These are phyloP conservation scores for Coecobrya sp. DNA, from an alignment of 2,888 invertebrate genomes.

Conservation along the genomic window DNA sequence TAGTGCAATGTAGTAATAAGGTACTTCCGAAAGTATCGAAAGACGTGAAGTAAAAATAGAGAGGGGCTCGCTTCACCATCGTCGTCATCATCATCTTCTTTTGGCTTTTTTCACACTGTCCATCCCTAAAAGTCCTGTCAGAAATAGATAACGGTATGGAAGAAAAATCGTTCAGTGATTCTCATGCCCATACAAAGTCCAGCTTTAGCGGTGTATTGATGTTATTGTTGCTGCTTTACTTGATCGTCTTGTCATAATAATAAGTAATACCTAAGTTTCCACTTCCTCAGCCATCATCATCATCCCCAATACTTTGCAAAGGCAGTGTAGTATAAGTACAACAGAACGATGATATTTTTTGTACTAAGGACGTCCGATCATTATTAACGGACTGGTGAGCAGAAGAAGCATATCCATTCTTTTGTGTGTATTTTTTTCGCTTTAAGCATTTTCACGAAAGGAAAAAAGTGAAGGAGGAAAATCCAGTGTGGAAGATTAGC, in stretches of 20 bases:
- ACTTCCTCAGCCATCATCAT: slow-evolving; percentile 76
- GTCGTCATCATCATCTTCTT: slow-evolving; percentile 30
- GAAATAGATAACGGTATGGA: slow-evolving; percentile 87
- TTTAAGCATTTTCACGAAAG: slow-evolving; percentile 53
- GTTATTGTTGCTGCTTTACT: slow-evolving; percentile 60
- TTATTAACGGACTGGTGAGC: slow-evolving; percentile 86
- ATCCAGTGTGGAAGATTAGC: slow-evolving; percentile 73
- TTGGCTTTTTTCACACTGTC: slow-evolving; percentile 64
- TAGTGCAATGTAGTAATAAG: background rate
- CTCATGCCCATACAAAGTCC: slow-evolving; percentile 45
- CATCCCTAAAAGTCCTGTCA: slow-evolving; percentile 85
- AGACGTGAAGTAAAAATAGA: slow-evolving; percentile 18
- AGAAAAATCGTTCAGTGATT: slow-evolving; percentile 86
- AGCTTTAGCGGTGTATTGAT: slow-evolving; percentile 50
- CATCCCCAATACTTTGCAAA: slow-evolving; percentile 33
- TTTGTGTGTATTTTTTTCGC: slow-evolving; percentile 47
- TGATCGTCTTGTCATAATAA: slow-evolving; percentile 85
- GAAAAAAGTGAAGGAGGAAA: slow-evolving; percentile 25
- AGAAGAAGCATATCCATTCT: slow-evolving; percentile 64
- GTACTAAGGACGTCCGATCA: slow-evolving; percentile 83
- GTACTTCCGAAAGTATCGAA: slow-evolving; percentile 60
- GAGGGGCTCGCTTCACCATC: slow-evolving; percentile 7
- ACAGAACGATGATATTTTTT: slow-evolving; percentile 45
- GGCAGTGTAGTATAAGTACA: background rate
- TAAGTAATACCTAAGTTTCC: slow-evolving; percentile 81